Conservation (phyloP, 2,113 vertebrate species). For the Leptosomus discolor region DNA sequence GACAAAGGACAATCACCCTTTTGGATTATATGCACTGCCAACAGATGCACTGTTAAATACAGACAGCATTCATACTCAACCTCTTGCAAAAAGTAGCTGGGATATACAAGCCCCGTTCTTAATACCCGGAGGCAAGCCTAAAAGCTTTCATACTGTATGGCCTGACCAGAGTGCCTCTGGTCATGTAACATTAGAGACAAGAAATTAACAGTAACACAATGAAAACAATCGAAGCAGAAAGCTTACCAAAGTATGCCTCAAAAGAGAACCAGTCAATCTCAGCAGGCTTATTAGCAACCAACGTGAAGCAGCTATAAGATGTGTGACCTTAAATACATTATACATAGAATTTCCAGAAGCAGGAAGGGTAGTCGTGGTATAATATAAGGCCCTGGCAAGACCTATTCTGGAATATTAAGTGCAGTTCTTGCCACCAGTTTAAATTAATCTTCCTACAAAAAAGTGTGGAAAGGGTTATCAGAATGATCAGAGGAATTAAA, state of each 20-base stretch:
- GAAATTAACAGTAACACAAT: background rate
- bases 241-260: background rate
- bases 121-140: background rate
- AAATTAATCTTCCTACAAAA: background rate
- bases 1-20: background rate
- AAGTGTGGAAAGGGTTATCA: background rate
- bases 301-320: fast-evolving
- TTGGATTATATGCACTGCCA: background rate
- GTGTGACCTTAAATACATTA: background rate
- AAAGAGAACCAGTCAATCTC: background rate
- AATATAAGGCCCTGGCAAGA: background rate
- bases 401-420: background rate
- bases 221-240: background rate
- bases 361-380: background rate
- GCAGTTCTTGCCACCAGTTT: background rate
- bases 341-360: background rate
- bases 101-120: background rate
- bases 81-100: background rate
- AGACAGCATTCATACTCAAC: background rate
- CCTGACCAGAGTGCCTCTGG: background rate
- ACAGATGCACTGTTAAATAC: background rate
- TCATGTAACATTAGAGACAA: background rate
- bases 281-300: background rate
- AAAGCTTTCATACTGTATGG: background rate
- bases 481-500: background rate